Conservation (phyloP, 2,888 invertebrate species). For the Baronia brevicornis region DNA sequence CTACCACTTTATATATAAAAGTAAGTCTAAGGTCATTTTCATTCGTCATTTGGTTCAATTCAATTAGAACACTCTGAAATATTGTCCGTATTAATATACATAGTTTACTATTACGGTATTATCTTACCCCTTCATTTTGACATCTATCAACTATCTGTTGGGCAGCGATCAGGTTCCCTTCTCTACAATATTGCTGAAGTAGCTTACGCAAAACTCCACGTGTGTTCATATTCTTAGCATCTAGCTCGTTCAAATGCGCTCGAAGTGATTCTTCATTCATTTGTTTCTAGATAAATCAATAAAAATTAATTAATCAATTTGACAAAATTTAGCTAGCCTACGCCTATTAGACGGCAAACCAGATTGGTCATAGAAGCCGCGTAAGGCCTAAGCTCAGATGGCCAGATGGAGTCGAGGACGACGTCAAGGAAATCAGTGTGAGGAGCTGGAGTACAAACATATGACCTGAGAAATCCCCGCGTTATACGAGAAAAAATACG, state of each 20-base stretch:
- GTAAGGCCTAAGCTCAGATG: no score
- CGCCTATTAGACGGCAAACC: neutral
- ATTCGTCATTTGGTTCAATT: neutral
- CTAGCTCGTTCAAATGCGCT: constrained; percentile 79
- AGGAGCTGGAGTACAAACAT: no score
- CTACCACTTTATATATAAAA: no score
- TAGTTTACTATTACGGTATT: neutral
- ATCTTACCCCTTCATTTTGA: constrained; percentile 58
- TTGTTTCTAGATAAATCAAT: constrained; percentile 51
- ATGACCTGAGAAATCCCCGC: no score
- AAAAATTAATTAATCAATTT: constrained; percentile 1
- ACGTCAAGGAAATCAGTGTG: no score
- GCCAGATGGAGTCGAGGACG: no score
- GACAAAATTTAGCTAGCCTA: neutral
- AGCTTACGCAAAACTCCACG: constrained; percentile 79
- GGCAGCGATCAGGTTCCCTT: constrained; percentile 72
- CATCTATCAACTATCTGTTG: constrained; percentile 72
- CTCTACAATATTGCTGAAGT: constrained; percentile 73
- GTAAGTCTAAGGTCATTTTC: no score
- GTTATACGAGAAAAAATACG: no score
- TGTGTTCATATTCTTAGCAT: constrained; percentile 79
- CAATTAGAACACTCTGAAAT: no score
- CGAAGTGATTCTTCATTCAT: constrained; percentile 79
- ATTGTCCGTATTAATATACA: no score
- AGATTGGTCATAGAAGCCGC: no score